phyloP scores from a whole-genome alignment of 2,113 vertebrate genomes.

The Muntiacus muntjak region DNA sequence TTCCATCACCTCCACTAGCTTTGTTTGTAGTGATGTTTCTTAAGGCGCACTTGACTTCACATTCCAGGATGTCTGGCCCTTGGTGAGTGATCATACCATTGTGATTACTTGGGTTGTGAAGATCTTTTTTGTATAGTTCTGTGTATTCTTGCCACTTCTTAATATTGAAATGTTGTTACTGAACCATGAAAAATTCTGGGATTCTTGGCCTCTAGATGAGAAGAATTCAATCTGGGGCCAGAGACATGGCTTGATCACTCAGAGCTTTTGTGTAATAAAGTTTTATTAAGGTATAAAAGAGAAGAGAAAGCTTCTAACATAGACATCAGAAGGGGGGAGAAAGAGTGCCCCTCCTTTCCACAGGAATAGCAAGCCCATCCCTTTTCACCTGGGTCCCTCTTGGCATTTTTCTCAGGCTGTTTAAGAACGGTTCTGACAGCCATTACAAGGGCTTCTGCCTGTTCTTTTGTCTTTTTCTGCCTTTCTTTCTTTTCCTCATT shows the following conservation, averaged over 20 bases:
- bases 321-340: background rate
- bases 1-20: background rate
- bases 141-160: background rate
- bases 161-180: background rate
- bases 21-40: background rate
- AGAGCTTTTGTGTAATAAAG: background rate
- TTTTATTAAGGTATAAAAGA: background rate
- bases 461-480: background rate
- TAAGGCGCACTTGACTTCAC: background rate
- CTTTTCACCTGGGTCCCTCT: background rate
- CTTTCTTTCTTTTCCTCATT: background rate
- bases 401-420: background rate
- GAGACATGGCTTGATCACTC: background rate
- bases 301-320: background rate
- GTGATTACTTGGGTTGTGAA: background rate
- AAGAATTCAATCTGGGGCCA: background rate
- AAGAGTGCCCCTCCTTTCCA: background rate
- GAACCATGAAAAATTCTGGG: background rate
- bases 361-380: background rate
- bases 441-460: background rate
- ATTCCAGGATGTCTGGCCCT: background rate
- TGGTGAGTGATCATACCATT: background rate
- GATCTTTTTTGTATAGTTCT: background rate
- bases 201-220: rapidly evolving
- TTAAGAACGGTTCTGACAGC: background rate